These are phyloP conservation scores for Holocentrus rufus DNA, from an alignment of 2,797 vertebrate species.

Conservation along the genomic window DNA sequence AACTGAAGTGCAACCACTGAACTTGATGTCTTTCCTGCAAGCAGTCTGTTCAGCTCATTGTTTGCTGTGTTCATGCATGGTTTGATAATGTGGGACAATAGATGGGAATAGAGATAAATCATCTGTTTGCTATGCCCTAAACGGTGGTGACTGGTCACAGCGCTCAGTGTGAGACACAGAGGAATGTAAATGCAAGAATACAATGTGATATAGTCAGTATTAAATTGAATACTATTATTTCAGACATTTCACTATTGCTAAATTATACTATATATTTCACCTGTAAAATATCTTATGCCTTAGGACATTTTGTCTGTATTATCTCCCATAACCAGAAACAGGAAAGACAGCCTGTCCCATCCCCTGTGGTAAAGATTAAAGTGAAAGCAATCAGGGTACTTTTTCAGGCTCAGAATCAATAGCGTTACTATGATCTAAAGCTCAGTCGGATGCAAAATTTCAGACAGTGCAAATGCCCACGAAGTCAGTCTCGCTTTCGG, in stretches of 20 bases:
- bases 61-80: constrained; percentile 15
- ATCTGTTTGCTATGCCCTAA: background rate
- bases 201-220: background rate
- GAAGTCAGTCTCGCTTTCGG: background rate
- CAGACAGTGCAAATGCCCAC: background rate
- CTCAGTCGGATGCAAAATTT: background rate
- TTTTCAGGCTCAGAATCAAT: background rate
- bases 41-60: background rate
- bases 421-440: background rate
- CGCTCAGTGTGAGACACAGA: background rate
- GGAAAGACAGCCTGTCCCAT: background rate
- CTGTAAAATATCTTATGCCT: background rate
- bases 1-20: background rate
- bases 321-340: background rate
- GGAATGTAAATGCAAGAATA: background rate
- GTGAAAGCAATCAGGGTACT: background rate
- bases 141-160: background rate
- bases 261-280: background rate
- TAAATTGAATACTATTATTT: background rate
- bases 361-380: background rate
- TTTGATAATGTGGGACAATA: constrained; percentile 5
- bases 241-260: background rate
- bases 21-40: background rate
- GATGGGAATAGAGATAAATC: background rate
- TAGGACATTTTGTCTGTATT: background rate